Conservation (phyloP, 2,113 vertebrate genomes). For the Psittacara wagleri region DNA sequence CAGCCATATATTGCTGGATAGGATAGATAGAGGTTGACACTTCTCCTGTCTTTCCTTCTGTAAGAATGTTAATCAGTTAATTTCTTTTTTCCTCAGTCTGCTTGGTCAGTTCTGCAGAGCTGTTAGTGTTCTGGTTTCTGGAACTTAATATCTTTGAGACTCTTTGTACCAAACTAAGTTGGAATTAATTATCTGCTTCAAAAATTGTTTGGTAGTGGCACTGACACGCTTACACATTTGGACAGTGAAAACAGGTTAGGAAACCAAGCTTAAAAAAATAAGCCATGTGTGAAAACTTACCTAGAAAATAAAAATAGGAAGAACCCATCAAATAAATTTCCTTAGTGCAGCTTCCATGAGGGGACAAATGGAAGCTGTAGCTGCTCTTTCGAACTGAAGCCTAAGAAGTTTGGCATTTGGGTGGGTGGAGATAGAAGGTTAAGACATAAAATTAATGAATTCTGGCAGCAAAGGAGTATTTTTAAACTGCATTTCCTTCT, state of each 20-base stretch:
- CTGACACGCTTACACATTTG: neutral
- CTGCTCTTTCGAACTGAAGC: neutral
- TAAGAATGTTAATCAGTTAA: neutral
- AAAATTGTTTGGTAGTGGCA: neutral
- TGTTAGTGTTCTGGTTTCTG: neutral
- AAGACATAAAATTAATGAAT: neutral
- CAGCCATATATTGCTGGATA: neutral
- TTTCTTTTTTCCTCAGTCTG: neutral
- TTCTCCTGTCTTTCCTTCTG: neutral
- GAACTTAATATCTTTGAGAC: neutral
- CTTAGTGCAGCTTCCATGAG: neutral
- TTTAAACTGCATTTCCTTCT: neutral
- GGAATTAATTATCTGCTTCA: neutral
- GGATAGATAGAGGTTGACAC: neutral
- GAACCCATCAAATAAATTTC: neutral
- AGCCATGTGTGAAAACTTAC: neutral
- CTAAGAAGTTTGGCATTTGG: neutral
- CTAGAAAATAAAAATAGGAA: neutral
- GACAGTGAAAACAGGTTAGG: neutral
- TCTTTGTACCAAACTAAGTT: neutral
- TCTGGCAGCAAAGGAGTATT: neutral
- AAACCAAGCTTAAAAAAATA: neutral
- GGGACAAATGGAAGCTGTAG: neutral
- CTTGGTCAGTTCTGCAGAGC: neutral
- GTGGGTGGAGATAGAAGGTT: neutral